Evolutionary conservation across 2,113 vertebrate species (phyloP), one percentile per base, ranked within the genome.

Genomic region (Tenebrosternarchus preto): DNA sequence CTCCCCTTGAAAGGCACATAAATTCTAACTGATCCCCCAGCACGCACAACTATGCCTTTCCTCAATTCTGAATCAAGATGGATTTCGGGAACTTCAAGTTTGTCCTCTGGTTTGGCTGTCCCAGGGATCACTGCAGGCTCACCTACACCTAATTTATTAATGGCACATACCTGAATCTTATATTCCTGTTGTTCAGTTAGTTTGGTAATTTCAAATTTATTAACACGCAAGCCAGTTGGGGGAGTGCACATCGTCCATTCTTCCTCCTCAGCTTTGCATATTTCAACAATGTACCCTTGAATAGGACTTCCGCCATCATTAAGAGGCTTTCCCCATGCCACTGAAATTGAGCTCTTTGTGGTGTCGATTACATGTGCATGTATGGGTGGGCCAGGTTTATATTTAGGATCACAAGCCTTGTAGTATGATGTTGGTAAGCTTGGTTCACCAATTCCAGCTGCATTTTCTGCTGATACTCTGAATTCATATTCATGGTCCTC

Each of bases 1-100:
- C 96, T 94, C 76, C 97, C 98, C 82, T 95, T 97, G 85, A 99
- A 98, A 82, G 96, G 96, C 90, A 98, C 90, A 76, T 95, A 90
- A 83, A 99, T 97, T 90, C 93, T 95, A 82, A 95, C 93, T 88
- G 96, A 97, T 12, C 93, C 95, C 33, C 98, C 96, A 82, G 97
- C 95, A 92, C 96, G 96, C 78, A 98, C 89, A 27, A 92, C 82
- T 61, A 99, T 96, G 53, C 98, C 97, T 89, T 98, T 99, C 66
- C 97, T 96, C 84, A 99, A 88, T 80, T 99, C 95, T 86, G 95
- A 95, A 86, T 96, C 94, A 85, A 96, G 93, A 80, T 94, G 93
- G 84, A 96, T 93, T 92, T 95, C 95, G 71, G 95, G 94, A 61
- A 90, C 90, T 87, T 96, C 95, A 76, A 95, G 92, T 88, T 94